A percentile compares a stretch with the other conserved stretches of the same genome.
These are phyloP conservation scores for Parasteatoda lunata DNA, from an alignment of 2,888 invertebrate species.

Conservation along the genomic window DNA sequence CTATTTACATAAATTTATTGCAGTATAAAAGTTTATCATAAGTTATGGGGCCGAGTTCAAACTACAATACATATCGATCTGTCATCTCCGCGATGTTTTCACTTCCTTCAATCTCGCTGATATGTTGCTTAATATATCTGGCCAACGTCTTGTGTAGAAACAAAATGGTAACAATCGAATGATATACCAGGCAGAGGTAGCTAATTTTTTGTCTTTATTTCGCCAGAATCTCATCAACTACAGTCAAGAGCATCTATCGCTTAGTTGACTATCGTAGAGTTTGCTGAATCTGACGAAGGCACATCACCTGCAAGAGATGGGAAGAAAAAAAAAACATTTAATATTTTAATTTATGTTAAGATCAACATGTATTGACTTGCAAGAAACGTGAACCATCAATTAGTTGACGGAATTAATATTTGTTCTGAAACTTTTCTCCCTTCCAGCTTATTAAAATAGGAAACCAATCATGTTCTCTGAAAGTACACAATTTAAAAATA, in stretches of 20 bases:
- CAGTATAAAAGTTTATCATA: background rate
- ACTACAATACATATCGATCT: background rate
- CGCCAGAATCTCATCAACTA: background rate
- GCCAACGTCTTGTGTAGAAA: background rate
- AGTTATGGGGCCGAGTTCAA: background rate
- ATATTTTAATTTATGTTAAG: too few relatives aligned
- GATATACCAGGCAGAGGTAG: constrained; percentile 2
- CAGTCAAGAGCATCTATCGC: background rate
- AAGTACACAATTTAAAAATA: too few relatives aligned
- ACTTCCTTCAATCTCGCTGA: background rate
- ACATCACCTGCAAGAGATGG: background rate
- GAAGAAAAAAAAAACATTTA: background rate
- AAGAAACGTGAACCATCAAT: too few relatives aligned
- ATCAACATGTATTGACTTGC: too few relatives aligned
- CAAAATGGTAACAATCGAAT: background rate
- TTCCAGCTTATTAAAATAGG: too few relatives aligned
- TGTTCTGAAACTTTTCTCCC: too few relatives aligned
- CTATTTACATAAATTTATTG: too few relatives aligned
- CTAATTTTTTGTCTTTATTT: background rate
- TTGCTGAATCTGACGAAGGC: background rate
- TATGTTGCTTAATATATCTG: background rate
- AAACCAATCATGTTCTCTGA: too few relatives aligned
- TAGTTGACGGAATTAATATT: too few relatives aligned
- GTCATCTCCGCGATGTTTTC: background rate
- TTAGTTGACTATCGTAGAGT: background rate